Base-by-base conservation (phyloP, 2,888 invertebrate genomes). In the Rhabditophanes sp. region DNA sequence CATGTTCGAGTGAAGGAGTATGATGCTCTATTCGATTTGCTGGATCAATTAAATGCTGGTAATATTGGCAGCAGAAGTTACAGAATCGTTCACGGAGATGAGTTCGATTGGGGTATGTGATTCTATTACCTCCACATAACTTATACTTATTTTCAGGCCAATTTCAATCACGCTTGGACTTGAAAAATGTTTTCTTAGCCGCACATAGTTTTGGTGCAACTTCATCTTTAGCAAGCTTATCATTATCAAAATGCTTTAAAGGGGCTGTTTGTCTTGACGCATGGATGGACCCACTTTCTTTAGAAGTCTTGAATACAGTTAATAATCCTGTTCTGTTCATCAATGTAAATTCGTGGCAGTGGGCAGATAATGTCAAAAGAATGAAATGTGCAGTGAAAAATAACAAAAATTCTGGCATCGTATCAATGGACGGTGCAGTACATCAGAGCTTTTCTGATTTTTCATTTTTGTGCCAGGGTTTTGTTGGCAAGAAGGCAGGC, bases 161-260 rank as follows among this genome's bases (percentile, higher is more conserved):
- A n/a, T n/a, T 37, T 31, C 17, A 51, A 52, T 32, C 33, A 15
- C 42, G 53, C 12, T 37, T 60, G 12, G 47, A 49, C 28, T 39
- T 62, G 21, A 28, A 39, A 7, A 40, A 44, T 18, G 46, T 52
- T 3, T 66, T 71, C 1, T 66, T 76, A 40, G 71, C 72, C 48
- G 77, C 77, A 2, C 77, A 77, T 62, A 76, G 76, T 0, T 77
- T 77, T 65, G 77, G 77, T 5, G 77, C 73, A 2, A 73, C 75
- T 4, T 74, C 76, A 1, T 69, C 74, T 7, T 56, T 77, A 2
- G 66, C 73, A 17, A 68, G 75, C 1, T 57, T 75, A 17, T 68
- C 73, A 0, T 65, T 67, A 33, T 73, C 75, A 39, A 65, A 48
- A 4, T 53, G 52, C 33, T 43, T 30, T 44, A 73, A 73, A 41